phyloP scores from a whole-genome alignment of 2,888 invertebrate species.

The Hirtodrosophila confusa region DNA sequence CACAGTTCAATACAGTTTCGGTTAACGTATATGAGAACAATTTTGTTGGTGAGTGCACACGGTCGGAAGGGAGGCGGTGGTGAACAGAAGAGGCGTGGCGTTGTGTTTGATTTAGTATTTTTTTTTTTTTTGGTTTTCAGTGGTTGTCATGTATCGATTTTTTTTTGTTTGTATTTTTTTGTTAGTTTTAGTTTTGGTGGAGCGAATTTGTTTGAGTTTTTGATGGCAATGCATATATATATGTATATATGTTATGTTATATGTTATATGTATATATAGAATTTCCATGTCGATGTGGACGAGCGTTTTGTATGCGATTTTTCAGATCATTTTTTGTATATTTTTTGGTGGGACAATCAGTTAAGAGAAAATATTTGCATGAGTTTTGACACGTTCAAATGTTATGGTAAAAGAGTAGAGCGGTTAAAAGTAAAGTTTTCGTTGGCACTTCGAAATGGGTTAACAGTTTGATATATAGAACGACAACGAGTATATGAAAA shows the following conservation, averaged over 20 bases:
- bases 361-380: slow-evolving; percentile 79
- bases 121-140: slow-evolving; percentile 22
- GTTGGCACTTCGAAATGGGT: slow-evolving; percentile 51
- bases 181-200: slow-evolving; percentile 50
- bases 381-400: slow-evolving; percentile 76
- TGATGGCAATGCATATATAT: slow-evolving; percentile 56
- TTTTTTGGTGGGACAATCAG: slow-evolving; percentile 71
- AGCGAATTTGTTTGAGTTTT: slow-evolving; percentile 48
- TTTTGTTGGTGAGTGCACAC: slow-evolving; percentile 57
- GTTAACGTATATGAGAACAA: slow-evolving; percentile 44
- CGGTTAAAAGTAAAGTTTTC: slow-evolving; percentile 50
- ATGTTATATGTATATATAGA: slow-evolving; percentile 48
- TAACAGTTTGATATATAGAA: slow-evolving; percentile 44
- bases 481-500: slow-evolving; percentile 23
- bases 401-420: slow-evolving; percentile 58
- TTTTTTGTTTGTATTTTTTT: slow-evolving; percentile 42
- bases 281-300: slow-evolving; percentile 81
- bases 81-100: slow-evolving; percentile 45
- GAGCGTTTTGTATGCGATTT: slow-evolving; percentile 71
- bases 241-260: slow-evolving; percentile 16
- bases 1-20: slow-evolving; percentile 62
- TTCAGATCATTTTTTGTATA: slow-evolving; percentile 44
- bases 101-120: slow-evolving; percentile 47
- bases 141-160: slow-evolving; percentile 34
- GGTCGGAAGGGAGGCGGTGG: slow-evolving; percentile 41